Base-by-base conservation (phyloP, 2,113 vertebrate species). In the Recurvirostra avosetta region DNA sequence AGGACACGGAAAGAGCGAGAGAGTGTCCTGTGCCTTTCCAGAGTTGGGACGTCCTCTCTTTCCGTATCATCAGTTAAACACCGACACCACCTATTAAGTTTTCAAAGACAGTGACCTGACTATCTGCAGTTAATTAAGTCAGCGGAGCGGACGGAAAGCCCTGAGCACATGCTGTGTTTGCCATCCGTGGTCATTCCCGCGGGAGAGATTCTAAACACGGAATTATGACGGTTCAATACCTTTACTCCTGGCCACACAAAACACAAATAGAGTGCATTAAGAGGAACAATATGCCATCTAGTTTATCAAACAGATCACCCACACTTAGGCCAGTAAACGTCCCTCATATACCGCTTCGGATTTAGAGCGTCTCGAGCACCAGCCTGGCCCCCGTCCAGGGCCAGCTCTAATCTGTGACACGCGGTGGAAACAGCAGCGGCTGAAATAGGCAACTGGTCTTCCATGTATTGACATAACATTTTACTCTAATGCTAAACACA, bases 401-500 rank as follows among this genome's bases (percentile, higher is more conserved):
- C 47, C 85, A 88, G 90, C 75, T 86, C 88, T 84, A 18, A 95
- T 61, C 5, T 3, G 72, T 18, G 91, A 63, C 92, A 93, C 9
- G 4, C 53, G 88, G 80, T 85, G 56, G 66, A 67, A 96, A 71
- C 36, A 67, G 92, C 18, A 1, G 77, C 4, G 1, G 49, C 78
- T 81, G 47, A 38, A 86, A 74, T 2, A 79, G 74, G 53, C 91
- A 94, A 67, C 73, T 2, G 5, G 55, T 30, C 40, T 41, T 63
- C 82, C 73, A 50, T 13, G 19, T 58, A 76, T 67, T 92, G 78
- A 93, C 84, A 78, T 34, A 90, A 89, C 73, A 73, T 92, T 93
- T 94, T 55, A 55, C 41, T 92, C 52, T 88, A 86, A 95, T 47
- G 72, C 86, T 93, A 56, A 92, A 78, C 53, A 86, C 36, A 23